Evolutionary conservation across 2,888 invertebrate species (phyloP).

Genomic region (Troglohyphantes excavatus): DNA sequence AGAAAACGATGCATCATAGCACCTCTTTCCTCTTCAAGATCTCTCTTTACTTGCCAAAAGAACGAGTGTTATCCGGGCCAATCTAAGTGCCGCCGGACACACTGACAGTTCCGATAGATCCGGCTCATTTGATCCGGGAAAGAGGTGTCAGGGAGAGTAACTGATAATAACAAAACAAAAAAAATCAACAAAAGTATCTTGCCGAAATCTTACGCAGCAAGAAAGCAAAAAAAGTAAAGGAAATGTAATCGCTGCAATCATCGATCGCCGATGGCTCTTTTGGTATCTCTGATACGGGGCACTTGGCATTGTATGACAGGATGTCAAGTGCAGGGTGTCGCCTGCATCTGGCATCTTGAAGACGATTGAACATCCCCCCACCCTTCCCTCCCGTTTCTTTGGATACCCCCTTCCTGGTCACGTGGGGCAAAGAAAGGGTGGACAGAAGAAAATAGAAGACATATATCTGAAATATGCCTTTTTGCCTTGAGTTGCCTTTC

Average conservation of each 20-base stretch:
- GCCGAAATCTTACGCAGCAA: neutral
- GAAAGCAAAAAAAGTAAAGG: neutral
- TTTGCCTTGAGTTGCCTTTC: no score
- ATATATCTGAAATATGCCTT: no score
- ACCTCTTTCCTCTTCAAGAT: no score
- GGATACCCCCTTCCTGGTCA: no score
- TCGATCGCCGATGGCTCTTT: neutral
- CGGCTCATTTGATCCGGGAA: neutral
- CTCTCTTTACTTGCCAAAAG: no score
- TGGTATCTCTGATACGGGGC: neutral
- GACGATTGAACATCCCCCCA: no score
- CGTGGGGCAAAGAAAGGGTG: neutral
- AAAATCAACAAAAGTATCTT: neutral
- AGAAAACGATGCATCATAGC: no score
- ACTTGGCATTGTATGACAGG: neutral
- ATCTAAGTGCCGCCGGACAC: neutral
- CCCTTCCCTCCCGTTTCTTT: neutral
- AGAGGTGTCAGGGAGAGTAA: neutral
- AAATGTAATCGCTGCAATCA: conserved; percentile 5
- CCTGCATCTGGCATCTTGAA: neutral
- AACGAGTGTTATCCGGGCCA: neutral
- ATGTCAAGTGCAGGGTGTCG: neutral
- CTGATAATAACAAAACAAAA: neutral
- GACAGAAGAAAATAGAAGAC: neutral
- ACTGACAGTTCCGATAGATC: neutral